A percentile compares a stretch with the other conserved stretches of the same genome.
Evolutionary conservation across 2,888 invertebrate genomes (phyloP).

Genomic region (Eremobia ochroleuca): DNA sequence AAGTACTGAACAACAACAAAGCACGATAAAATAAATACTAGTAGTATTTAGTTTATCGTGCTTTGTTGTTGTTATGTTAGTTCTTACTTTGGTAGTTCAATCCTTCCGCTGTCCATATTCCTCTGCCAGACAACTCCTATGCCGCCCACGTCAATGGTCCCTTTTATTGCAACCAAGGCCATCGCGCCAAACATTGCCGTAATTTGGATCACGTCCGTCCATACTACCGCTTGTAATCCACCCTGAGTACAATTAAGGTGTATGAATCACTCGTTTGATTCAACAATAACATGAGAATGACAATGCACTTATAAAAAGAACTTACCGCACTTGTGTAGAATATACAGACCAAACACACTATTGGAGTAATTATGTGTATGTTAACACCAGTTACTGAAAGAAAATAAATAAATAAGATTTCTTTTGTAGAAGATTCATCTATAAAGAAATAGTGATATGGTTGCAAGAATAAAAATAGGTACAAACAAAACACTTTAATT

Average conservation of each 20-base stretch:
- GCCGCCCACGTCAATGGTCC: constrained; percentile 94
- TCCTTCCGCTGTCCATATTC: constrained; percentile 93
- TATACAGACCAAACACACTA: constrained; percentile 96
- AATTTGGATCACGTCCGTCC: constrained; percentile 96
- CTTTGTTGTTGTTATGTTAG: neutral
- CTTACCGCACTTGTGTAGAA: constrained; percentile 96
- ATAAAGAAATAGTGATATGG: neutral
- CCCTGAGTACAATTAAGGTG: constrained; percentile 87
- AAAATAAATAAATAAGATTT: neutral
- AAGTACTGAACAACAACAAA: no score
- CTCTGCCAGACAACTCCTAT: constrained; percentile 92
- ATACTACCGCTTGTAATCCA: constrained; percentile 95
- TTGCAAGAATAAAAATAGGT: neutral
- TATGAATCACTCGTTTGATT: constrained; percentile 29
- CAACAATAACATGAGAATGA: neutral
- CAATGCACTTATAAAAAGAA: constrained; percentile 55
- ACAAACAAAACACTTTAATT: neutral
- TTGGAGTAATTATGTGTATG: constrained; percentile 95
- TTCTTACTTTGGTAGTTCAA: constrained; percentile 93
- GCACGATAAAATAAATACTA: no score
- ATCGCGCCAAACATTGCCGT: constrained; percentile 94
- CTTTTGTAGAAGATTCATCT: neutral
- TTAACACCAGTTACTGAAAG: constrained; percentile 95
- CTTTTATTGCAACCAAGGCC: constrained; percentile 93
- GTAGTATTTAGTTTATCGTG: neutral